Evolutionary conservation across 2,888 invertebrate species (phyloP).

Genomic region (Cabera pusaria): DNA sequence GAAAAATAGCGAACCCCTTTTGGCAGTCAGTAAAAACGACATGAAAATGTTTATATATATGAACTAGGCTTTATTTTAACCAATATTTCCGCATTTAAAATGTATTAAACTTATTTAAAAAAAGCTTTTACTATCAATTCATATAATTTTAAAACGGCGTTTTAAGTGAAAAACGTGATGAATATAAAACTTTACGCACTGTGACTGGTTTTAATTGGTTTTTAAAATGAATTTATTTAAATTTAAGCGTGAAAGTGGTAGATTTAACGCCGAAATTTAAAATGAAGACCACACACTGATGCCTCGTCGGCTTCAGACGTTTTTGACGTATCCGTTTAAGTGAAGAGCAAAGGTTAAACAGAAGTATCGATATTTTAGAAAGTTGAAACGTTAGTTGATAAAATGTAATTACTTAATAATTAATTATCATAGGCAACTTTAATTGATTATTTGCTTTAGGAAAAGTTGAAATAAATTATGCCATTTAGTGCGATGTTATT

Average conservation of each 20-base stretch:
- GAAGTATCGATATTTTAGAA: too few relatives aligned
- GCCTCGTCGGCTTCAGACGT: slow-evolving; percentile 28
- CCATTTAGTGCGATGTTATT: too few relatives aligned
- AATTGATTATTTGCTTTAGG: too few relatives aligned
- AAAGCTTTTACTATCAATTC: slow-evolving; percentile 21
- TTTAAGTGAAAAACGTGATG: slow-evolving; percentile 26
- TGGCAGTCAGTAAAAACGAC: too few relatives aligned
- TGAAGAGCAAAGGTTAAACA: slow-evolving; percentile 10
- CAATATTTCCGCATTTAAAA: slow-evolving; percentile 7
- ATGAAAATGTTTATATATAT: too few relatives aligned
- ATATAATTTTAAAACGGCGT: slow-evolving; percentile 22
- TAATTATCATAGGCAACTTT: too few relatives aligned
- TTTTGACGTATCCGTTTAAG: slow-evolving; percentile 30
- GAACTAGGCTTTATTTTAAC: background rate
- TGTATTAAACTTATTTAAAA: too few relatives aligned
- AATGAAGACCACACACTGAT: slow-evolving; percentile 38
- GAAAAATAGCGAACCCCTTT: too few relatives aligned
- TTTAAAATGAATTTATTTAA: slow-evolving; percentile 28
- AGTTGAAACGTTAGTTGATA: too few relatives aligned
- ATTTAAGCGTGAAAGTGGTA: slow-evolving; percentile 32
- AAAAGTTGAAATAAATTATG: too few relatives aligned
- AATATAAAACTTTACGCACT: slow-evolving; percentile 27
- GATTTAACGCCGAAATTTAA: slow-evolving; percentile 24
- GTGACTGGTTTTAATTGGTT: slow-evolving; percentile 22
- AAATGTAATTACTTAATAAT: too few relatives aligned